A percentile compares a stretch with the other conserved stretches of the same genome.
Conservation (phyloP, 2,888 invertebrate genomes). For the Aplocera efformata region DNA sequence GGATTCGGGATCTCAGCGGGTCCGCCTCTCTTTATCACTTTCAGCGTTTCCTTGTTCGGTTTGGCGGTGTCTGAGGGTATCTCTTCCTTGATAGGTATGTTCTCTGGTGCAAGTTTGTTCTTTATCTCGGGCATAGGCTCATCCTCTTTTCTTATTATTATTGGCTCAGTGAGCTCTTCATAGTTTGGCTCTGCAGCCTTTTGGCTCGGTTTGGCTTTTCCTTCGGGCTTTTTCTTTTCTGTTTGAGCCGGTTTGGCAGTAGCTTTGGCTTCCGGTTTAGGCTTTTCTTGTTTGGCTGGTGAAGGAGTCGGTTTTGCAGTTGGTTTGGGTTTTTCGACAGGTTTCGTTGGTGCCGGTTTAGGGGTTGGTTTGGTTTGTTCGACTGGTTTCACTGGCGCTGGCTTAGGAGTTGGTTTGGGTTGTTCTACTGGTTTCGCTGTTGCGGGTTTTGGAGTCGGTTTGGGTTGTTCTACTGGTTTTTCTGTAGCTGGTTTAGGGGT, state of each 20-base stretch:
- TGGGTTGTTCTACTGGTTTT: conserved; percentile 12
- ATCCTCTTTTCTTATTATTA: conserved; percentile 18
- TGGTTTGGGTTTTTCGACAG: conserved; percentile 13
- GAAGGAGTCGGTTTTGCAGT: conserved; percentile 18
- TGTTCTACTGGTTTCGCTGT: conserved; percentile 9
- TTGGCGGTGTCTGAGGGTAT: conserved; percentile 76
- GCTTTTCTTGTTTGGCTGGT: too few relatives aligned
- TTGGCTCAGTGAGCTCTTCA: conserved; percentile 20
- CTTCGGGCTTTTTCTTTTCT: conserved; percentile 23
- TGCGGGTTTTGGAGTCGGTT: conserved; percentile 1
- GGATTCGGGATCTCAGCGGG: conserved; percentile 70
- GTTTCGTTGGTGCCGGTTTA: conserved; percentile 8
- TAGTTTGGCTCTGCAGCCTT: conserved; percentile 25
- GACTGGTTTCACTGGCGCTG: conserved; percentile 4
- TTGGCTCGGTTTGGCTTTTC: conserved; percentile 21
- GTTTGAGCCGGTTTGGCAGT: conserved; percentile 15
- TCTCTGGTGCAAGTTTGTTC: conserved; percentile 37
- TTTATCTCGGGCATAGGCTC: conserved; percentile 9
- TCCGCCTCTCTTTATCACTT: conserved; percentile 81
- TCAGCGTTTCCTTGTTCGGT: conserved; percentile 76
- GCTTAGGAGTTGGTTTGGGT: conserved; percentile 14
- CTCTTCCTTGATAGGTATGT: conserved; percentile 77
- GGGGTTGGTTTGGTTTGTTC: conserved; percentile 1
- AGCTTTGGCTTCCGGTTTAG: conserved; percentile 18
- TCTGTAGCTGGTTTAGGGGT: conserved; percentile 8